phyloP scores from a whole-genome alignment of 2,113 vertebrate genomes.

The Aviceda subcristata region DNA sequence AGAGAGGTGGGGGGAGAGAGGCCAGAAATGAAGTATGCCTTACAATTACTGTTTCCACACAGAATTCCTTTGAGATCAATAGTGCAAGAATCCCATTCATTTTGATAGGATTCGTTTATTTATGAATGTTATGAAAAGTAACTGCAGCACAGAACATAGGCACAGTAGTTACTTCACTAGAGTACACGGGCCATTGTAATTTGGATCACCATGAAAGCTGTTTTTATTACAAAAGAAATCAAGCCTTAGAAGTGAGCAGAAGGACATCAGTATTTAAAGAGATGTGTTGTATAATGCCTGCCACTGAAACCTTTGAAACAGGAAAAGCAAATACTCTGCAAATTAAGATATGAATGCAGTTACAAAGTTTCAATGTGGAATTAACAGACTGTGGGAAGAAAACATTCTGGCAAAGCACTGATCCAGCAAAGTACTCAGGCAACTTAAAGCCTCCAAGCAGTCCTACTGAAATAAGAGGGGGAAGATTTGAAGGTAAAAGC shows the following conservation, averaged over 20 bases:
- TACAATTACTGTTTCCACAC: conserved; percentile 39
- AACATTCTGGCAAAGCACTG: background rate
- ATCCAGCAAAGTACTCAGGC: background rate
- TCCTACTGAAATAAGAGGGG: background rate
- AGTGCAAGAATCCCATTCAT: conserved; percentile 33
- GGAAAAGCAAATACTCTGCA: background rate
- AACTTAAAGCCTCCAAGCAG: background rate
- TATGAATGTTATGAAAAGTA: conserved; percentile 21
- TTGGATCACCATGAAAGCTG: background rate
- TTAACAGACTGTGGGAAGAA: background rate
- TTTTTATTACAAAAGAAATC: background rate
- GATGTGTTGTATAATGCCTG: background rate
- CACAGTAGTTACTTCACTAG: background rate
- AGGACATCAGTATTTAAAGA: background rate
- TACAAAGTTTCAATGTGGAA: background rate
- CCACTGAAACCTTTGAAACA: background rate
- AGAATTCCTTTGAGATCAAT: conserved; percentile 27
- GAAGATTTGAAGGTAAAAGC: background rate
- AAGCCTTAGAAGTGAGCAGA: background rate
- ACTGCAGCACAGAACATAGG: background rate
- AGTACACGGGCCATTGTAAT: background rate
- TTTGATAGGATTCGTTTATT: conserved; percentile 31
- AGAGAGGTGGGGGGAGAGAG: background rate
- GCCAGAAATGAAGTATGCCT: conserved; percentile 24
- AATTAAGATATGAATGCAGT: background rate